phyloP scores from a whole-genome alignment of 2,797 vertebrate species.

The Microhierax caerulescens region DNA sequence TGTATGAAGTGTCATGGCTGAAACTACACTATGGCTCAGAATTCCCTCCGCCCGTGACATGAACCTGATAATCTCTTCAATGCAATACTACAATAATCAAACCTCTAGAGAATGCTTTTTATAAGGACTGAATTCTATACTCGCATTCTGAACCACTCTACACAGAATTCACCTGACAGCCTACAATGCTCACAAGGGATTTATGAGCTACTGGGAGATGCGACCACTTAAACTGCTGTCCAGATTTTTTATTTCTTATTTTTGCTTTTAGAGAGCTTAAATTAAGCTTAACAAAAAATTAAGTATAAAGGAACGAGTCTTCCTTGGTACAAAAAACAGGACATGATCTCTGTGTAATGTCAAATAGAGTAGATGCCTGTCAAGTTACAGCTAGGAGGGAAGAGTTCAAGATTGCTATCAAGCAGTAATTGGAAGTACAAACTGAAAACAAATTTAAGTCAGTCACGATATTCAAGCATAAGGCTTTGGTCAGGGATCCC shows the following conservation, averaged over 20 bases:
- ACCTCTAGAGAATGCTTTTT: neutral
- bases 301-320: neutral
- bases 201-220: neutral
- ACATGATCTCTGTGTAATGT: neutral
- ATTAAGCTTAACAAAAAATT: neutral
- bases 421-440: neutral
- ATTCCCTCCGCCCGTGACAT: neutral
- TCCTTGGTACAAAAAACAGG: neutral
- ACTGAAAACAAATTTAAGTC: neutral
- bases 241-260: neutral
- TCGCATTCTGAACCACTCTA: neutral
- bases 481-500: neutral
- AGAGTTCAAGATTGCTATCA: neutral
- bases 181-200: neutral
- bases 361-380: neutral
- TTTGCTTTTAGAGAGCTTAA: neutral
- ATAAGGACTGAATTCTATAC: neutral
- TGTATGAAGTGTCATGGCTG: neutral
- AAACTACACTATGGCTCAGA: neutral
- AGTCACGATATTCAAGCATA: neutral
- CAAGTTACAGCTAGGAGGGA: neutral
- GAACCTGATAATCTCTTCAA: neutral
- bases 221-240: neutral
- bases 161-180: neutral
- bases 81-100: neutral